A percentile compares a stretch with the other conserved stretches of the same genome.
phyloP scores from a whole-genome alignment of 37 sponge, comb jelly and placozoan species.

The Halichondria panicea region DNA sequence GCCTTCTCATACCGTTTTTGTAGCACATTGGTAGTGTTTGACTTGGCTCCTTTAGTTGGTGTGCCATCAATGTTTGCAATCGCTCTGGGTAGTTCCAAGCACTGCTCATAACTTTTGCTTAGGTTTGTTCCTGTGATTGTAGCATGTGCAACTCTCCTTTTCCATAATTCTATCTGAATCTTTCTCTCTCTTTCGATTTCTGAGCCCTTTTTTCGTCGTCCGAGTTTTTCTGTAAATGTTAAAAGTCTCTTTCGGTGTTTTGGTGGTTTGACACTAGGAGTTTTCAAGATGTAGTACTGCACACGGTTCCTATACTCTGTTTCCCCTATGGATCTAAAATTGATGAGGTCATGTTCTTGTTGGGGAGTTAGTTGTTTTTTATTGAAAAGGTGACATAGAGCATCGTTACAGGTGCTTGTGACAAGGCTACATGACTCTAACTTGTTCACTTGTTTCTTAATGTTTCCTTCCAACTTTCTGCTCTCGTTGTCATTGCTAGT shows the following conservation, averaged over 20 bases:
- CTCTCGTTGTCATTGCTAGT: background rate
- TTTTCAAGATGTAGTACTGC: background rate
- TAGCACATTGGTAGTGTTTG: slow-evolving; percentile 7
- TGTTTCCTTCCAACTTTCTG: slow-evolving; percentile 4
- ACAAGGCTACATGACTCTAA: too few relatives aligned
- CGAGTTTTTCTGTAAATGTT: too few relatives aligned
- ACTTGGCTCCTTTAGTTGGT: slow-evolving; percentile 20
- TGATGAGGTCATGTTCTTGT: slow-evolving; percentile 1
- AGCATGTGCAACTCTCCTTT: slow-evolving; percentile 9
- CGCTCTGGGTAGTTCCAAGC: slow-evolving; percentile 22
- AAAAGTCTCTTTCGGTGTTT: background rate
- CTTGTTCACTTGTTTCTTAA: background rate
- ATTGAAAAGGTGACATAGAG: slow-evolving; percentile 1
- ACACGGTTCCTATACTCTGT: background rate
- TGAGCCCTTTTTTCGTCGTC: slow-evolving; percentile 11
- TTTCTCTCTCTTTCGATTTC: slow-evolving; percentile 20
- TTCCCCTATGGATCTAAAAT: slow-evolving; percentile 4
- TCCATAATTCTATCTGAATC: slow-evolving; percentile 5
- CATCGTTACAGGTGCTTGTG: background rate
- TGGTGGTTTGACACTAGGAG: background rate
- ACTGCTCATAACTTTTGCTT: slow-evolving; percentile 1
- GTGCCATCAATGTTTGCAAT: slow-evolving; percentile 2
- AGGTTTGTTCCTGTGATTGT: slow-evolving; percentile 7
- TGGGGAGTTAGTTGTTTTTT: slow-evolving; percentile 4
- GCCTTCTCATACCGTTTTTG: slow-evolving; percentile 5